These are phyloP conservation scores for Neofelis nebulosa DNA, from an alignment of 2,113 vertebrate genomes.

Conservation along the genomic window DNA sequence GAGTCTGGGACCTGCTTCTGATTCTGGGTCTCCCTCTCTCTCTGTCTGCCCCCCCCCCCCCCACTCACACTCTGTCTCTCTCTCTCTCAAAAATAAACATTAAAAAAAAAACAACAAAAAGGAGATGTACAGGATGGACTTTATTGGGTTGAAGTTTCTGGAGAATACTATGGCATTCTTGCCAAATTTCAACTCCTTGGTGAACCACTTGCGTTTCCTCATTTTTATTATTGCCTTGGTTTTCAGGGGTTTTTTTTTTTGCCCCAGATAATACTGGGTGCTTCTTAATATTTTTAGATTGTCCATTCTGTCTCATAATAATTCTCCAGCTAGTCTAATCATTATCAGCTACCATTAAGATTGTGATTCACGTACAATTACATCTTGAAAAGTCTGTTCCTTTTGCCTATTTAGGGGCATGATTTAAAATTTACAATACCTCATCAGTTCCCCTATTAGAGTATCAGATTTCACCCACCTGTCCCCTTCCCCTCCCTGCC, in stretches of 20 bases:
- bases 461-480: neutral
- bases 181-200: neutral
- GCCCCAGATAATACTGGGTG: neutral
- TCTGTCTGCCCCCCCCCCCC: no score
- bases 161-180: neutral
- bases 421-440: constrained; percentile 47
- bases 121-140: neutral
- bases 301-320: neutral
- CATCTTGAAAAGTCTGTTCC: neutral
- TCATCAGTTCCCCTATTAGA: neutral
- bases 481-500: no score
- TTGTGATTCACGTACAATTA: neutral
- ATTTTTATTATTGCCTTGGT: neutral
- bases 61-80: neutral
- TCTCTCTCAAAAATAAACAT: no score
- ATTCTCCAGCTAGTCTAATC: neutral
- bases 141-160: neutral
- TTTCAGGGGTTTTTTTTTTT: neutral
- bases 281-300: neutral
- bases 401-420: neutral
- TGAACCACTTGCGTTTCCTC: neutral
- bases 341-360: neutral
- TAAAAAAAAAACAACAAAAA: no score
- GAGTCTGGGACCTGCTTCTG: no score
- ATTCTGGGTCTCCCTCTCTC: no score